Evolutionary conservation across 2,888 invertebrate species (phyloP).

Genomic region (Pterostichus madidus): DNA sequence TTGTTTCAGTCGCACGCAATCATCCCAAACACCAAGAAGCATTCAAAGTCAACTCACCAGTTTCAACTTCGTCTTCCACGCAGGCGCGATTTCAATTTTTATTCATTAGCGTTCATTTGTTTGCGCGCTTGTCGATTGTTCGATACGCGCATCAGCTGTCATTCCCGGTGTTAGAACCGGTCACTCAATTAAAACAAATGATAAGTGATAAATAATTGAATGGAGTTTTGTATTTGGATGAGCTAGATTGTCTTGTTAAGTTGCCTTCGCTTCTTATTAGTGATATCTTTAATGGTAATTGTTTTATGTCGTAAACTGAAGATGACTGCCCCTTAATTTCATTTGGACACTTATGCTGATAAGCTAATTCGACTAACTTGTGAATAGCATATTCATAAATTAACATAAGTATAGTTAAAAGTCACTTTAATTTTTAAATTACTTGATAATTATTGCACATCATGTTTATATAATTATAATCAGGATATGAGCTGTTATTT

Average conservation of each 20-base stretch:
- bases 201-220: conserved; percentile 66
- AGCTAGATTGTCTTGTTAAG: conserved; percentile 51
- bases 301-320: conserved; percentile 49
- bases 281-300: conserved; percentile 61
- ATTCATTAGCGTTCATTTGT: conserved; percentile 62
- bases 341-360: conserved; percentile 29
- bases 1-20: conserved; percentile 59
- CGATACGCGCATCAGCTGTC: conserved; percentile 65
- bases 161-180: conserved; percentile 61
- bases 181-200: conserved; percentile 67
- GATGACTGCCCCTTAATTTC: conserved; percentile 42
- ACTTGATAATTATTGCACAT: conserved; percentile 39
- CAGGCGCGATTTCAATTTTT: conserved; percentile 59
- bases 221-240: conserved; percentile 41
- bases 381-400: conserved; percentile 33
- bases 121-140: conserved; percentile 59
- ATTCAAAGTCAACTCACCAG: neutral
- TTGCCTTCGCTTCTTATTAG: conserved; percentile 47
- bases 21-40: conserved; percentile 21
- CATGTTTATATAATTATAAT: neutral
- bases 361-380: conserved; percentile 38
- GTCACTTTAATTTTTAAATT: conserved; percentile 22
- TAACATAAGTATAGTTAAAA: conserved; percentile 33
- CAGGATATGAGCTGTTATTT: neutral
- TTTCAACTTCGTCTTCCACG: neutral